Conservation (phyloP, 1,140 invertebrate species). For the Aradophagus sp. region DNA sequence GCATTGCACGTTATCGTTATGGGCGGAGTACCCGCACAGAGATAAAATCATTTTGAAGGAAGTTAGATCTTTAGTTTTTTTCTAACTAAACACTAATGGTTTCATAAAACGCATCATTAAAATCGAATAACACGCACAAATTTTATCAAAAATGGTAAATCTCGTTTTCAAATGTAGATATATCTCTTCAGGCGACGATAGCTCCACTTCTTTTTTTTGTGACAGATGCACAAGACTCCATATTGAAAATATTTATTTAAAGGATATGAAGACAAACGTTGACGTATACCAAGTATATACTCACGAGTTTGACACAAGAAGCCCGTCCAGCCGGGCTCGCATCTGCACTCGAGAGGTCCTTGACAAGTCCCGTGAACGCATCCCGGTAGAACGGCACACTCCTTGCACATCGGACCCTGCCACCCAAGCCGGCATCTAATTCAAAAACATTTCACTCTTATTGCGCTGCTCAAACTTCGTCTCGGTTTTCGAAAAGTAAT, state of each 20-base stretch:
- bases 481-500: no score
- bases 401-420: conserved; percentile 85
- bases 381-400: conserved; percentile 86
- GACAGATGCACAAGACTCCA: conserved; percentile 36
- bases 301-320: conserved; percentile 89
- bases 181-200: no score
- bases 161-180: no score
- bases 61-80: no score
- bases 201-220: conserved; percentile 26
- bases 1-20: no score
- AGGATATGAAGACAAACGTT: conserved; percentile 52
- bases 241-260: conserved; percentile 54
- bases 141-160: no score
- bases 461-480: no score
- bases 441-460: conserved; percentile 33
- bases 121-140: no score
- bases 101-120: no score
- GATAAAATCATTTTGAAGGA: no score
- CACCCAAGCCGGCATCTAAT: conserved; percentile 86
- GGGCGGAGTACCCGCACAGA: no score
- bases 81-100: no score
- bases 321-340: conserved; percentile 90
- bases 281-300: conserved; percentile 66
- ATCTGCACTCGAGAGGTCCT: conserved; percentile 89
- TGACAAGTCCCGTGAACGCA: conserved; percentile 87